phyloP scores from a whole-genome alignment of 2,113 vertebrate species.

The Mandrillus leucophaeus region DNA sequence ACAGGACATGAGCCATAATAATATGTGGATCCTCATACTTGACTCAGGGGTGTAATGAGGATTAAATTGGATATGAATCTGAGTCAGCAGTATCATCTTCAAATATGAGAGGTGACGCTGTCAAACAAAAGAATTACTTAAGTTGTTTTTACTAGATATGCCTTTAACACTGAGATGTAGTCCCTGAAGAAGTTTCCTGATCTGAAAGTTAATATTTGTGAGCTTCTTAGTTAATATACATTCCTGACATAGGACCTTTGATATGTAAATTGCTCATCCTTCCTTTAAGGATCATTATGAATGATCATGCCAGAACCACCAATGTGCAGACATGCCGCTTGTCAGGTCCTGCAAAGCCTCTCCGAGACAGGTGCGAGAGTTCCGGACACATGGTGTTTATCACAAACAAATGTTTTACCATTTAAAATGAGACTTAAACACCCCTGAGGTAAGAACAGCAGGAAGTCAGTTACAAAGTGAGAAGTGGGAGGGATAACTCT shows the following conservation, averaged over 20 bases:
- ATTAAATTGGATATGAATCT: neutral
- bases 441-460: neutral
- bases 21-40: neutral
- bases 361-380: neutral
- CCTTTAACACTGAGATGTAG: neutral
- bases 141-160: neutral
- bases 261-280: constrained; percentile 49
- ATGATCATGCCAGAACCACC: constrained; percentile 44
- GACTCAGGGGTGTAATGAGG: neutral
- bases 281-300: constrained; percentile 49
- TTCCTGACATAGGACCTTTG: neutral
- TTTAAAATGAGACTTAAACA: neutral
- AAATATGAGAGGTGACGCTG: neutral
- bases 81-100: neutral
- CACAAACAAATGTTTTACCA: constrained; percentile 25
- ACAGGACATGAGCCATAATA: neutral
- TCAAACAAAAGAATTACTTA: neutral
- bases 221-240: neutral
- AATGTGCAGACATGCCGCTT: neutral
- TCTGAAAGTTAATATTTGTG: neutral
- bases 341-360: constrained; percentile 39
- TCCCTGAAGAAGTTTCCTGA: neutral
- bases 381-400: constrained; percentile 42
- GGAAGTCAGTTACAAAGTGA: neutral
- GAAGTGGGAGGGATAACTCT: neutral